Percentiles rank a stretch among this genome's conserved stretches.
Evolutionary conservation across 2,888 invertebrate genomes (phyloP).

Genomic region (Tipula helvola): DNA sequence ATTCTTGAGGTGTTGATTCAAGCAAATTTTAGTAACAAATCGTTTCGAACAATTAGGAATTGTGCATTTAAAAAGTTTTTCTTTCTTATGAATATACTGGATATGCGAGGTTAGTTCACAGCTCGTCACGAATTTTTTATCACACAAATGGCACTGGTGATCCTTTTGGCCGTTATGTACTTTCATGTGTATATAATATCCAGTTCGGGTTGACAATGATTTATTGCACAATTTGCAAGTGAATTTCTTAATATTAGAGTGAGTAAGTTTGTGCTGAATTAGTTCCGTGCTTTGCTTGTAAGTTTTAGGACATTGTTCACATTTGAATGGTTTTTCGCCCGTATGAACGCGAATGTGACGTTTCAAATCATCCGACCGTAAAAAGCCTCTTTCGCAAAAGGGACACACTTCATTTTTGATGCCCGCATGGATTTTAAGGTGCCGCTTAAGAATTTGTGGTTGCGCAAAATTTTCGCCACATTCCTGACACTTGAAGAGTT

Average conservation of each 20-base stretch:
- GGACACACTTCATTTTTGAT: slow-evolving; percentile 21
- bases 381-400: slow-evolving; percentile 21
- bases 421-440: slow-evolving; percentile 26
- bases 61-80: slow-evolving; percentile 18
- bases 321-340: slow-evolving; percentile 17
- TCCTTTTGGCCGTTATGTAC: slow-evolving; percentile 20
- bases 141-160: slow-evolving; percentile 19
- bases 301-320: neutral
- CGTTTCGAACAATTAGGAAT: slow-evolving; percentile 17
- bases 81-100: slow-evolving; percentile 19
- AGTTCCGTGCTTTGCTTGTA: slow-evolving; percentile 14
- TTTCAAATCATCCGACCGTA: slow-evolving; percentile 21
- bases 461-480: slow-evolving; percentile 35
- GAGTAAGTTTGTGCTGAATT: slow-evolving; percentile 20
- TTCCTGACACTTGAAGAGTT: slow-evolving; percentile 24
- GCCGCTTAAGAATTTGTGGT: slow-evolving; percentile 34
- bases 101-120: slow-evolving; percentile 20
- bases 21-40: slow-evolving; percentile 19
- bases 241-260: slow-evolving; percentile 18
- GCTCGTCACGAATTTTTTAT: slow-evolving; percentile 19
- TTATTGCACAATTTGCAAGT: slow-evolving; percentile 21
- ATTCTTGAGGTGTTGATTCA: slow-evolving; percentile 16
- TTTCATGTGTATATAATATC: slow-evolving; percentile 21
- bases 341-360: slow-evolving; percentile 24
- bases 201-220: slow-evolving; percentile 20